Evolutionary conservation across 2,113 vertebrate species (phyloP).

Genomic region (Tychaedon coryphoeus): DNA sequence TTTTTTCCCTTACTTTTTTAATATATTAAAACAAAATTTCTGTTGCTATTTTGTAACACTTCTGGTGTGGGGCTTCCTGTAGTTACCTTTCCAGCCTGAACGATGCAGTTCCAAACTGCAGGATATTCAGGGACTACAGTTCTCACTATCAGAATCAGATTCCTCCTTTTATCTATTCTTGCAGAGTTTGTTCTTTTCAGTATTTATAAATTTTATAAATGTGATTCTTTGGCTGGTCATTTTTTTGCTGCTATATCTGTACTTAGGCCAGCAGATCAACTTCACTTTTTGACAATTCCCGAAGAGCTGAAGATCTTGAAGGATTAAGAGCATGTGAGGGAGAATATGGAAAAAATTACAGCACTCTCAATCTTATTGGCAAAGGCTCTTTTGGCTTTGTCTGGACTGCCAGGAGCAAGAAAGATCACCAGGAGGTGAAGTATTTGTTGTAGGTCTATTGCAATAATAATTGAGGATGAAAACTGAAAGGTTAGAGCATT

Average conservation of each 20-base stretch:
- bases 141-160: neutral
- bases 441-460: neutral
- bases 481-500: neutral
- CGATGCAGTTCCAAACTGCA: neutral
- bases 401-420: conserved; percentile 81
- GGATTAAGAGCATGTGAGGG: conserved; percentile 85
- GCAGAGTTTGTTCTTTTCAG: neutral
- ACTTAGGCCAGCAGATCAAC: conserved; percentile 68
- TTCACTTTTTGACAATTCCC: conserved; percentile 69
- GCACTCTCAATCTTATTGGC: conserved; percentile 80
- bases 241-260: neutral
- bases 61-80: neutral
- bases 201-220: neutral
- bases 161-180: neutral
- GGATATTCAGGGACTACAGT: neutral
- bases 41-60: neutral
- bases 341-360: conserved; percentile 81
- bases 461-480: neutral
- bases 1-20: neutral
- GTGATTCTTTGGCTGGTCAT: neutral
- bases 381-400: conserved; percentile 94
- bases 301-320: conserved; percentile 77
- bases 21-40: neutral
- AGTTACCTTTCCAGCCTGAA: neutral
- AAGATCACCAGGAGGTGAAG: conserved; percentile 80